Conservation (phyloP, 1,140 invertebrate genomes). For the Aphaenogaster ashmeadi region DNA sequence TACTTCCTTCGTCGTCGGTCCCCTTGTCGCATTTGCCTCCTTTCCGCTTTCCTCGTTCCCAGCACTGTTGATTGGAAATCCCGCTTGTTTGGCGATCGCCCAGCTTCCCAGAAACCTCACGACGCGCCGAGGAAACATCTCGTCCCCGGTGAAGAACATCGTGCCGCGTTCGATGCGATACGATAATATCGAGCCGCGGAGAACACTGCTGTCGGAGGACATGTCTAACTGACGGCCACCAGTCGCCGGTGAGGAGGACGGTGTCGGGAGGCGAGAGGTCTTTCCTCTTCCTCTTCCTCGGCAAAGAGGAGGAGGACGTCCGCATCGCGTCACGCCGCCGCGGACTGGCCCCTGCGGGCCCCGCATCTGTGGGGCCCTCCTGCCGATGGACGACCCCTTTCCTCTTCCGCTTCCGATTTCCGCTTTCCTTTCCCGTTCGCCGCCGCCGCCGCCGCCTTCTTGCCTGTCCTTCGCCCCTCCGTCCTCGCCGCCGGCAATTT, state of each 20-base stretch:
- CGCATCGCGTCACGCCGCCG: slow-evolving; percentile 87
- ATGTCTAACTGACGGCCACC: slow-evolving; percentile 23
- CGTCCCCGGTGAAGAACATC: neutral
- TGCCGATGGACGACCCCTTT: slow-evolving; percentile 71
- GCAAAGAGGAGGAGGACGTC: slow-evolving; percentile 83
- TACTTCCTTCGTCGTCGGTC: neutral
- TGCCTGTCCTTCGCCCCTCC: slow-evolving; percentile 11
- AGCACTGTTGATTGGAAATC: neutral
- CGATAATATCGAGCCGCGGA: slow-evolving; percentile 17
- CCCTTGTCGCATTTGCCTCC: neutral
- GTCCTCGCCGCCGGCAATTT: slow-evolving; percentile 41
- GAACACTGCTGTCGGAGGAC: neutral
- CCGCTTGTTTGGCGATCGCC: neutral
- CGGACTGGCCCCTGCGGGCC: slow-evolving; percentile 83
- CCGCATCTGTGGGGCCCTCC: slow-evolving; percentile 85
- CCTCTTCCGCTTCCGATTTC: slow-evolving; percentile 57
- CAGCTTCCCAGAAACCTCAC: neutral
- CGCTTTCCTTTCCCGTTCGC: slow-evolving; percentile 59
- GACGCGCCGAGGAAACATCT: slow-evolving; percentile 12
- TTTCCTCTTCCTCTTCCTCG: slow-evolving; percentile 79
- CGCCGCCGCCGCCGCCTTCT: slow-evolving; percentile 33
- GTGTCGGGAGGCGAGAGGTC: slow-evolving; percentile 72
- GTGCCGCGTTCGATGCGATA: neutral
- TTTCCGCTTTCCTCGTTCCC: neutral
- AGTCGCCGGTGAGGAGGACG: slow-evolving; percentile 35